These are phyloP conservation scores for Xiphophorus birchmanni DNA, from an alignment of 2,797 vertebrate genomes.

Conservation along the genomic window DNA sequence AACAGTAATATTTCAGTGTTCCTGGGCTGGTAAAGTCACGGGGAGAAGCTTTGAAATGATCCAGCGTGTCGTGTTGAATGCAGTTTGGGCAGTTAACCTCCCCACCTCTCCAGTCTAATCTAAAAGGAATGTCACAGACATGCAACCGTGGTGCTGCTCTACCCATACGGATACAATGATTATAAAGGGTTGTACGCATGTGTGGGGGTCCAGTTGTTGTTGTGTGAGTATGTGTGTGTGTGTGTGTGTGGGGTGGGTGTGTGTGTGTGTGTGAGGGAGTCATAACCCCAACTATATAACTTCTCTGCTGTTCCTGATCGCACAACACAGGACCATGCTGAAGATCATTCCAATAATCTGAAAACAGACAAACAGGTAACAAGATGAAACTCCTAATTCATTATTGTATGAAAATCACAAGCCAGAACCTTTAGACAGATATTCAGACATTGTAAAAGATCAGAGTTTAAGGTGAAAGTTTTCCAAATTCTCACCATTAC, in stretches of 20 bases:
- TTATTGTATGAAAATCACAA: not conserved
- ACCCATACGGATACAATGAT: constrained; percentile 42
- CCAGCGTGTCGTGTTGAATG: constrained; percentile 58
- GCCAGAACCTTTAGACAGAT: not conserved
- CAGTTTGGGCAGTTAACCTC: constrained; percentile 28
- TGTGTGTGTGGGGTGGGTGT: constrained; percentile 9
- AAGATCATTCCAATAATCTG: constrained; percentile 98
- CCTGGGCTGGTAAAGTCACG: constrained; percentile 56
- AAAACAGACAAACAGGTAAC: constrained; percentile 21
- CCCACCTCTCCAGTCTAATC: constrained; percentile 35
- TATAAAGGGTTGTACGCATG: constrained; percentile 32
- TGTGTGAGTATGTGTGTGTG: constrained; percentile 18
- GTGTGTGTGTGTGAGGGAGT: constrained; percentile 24
- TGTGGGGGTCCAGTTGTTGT: constrained; percentile 26
- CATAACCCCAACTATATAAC: constrained; percentile 83
- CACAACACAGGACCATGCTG: constrained; percentile 98
- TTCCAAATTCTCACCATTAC: constrained; percentile 86
- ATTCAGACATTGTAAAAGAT: not conserved
- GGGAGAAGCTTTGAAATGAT: constrained; percentile 34
- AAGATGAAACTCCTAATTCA: not conserved
- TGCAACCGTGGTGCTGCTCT: constrained; percentile 44
- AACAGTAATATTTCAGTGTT: constrained; percentile 9
- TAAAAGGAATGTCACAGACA: constrained; percentile 26
- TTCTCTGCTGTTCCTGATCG: constrained; percentile 92
- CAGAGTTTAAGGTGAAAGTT: not conserved